Percentiles rank a stretch among this genome's conserved stretches.
Conservation (phyloP, 2,888 invertebrate genomes). For the Oscheius sp. region DNA sequence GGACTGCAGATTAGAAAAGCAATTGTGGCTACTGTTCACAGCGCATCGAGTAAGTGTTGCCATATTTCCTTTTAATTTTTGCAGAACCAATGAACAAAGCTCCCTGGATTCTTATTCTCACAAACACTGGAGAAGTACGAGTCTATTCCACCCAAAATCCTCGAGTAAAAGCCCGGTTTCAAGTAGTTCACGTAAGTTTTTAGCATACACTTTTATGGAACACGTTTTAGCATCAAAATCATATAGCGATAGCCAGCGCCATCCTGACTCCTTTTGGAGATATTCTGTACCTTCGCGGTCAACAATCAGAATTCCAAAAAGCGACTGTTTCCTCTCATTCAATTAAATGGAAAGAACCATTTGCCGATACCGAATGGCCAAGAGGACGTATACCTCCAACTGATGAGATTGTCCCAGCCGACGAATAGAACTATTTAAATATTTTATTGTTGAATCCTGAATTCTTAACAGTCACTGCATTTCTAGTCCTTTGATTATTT, state of each 20-base stretch:
- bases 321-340: slow-evolving; percentile 41
- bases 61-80: slow-evolving; percentile 18
- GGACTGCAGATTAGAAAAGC: slow-evolving; percentile 86
- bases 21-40: slow-evolving; percentile 21
- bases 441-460: too few relatives aligned
- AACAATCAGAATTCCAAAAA: slow-evolving; percentile 53
- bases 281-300: slow-evolving; percentile 49
- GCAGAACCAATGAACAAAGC: slow-evolving; percentile 37
- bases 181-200: slow-evolving; percentile 40
- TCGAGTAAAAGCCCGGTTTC: slow-evolving; percentile 33
- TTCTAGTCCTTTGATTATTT: too few relatives aligned
- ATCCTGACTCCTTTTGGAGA: slow-evolving; percentile 34
- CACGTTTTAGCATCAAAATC: slow-evolving; percentile 23
- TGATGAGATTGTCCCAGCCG: not conserved
- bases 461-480: too few relatives aligned
- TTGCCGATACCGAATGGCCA: slow-evolving; percentile 27
- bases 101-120: slow-evolving; percentile 49
- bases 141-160: slow-evolving; percentile 43
- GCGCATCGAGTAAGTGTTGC: slow-evolving; percentile 13
- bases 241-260: slow-evolving; percentile 14
- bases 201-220: too few relatives aligned
- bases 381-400: not conserved
- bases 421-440: not conserved
- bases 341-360: slow-evolving; percentile 25
- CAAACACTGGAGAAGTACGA: slow-evolving; percentile 57